phyloP scores from a whole-genome alignment of 1,140 invertebrate species.

The Ditylenchus dipsaci region DNA sequence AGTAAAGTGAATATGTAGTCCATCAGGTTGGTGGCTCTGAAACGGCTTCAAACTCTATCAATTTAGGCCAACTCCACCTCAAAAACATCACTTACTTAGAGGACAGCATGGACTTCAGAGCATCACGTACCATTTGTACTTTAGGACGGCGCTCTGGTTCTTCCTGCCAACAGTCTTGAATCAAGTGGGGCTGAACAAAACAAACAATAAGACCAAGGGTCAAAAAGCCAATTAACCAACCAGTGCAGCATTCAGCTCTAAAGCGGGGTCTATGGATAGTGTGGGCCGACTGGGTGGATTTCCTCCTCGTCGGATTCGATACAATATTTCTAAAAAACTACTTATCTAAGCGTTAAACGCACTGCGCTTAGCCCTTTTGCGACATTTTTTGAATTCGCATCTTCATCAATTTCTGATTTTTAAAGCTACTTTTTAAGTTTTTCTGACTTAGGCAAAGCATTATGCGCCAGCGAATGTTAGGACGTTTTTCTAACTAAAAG shows the following conservation, averaged over 20 bases:
- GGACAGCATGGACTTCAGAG: conserved; percentile 36
- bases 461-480: no score
- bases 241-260: not conserved
- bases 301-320: conserved; percentile 24
- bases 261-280: conserved; percentile 5
- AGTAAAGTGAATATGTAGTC: conserved; percentile 80
- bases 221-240: conserved; percentile 4
- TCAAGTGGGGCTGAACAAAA: conserved; percentile 29
- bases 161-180: conserved; percentile 67
- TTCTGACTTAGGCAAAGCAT: no score
- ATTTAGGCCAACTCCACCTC: not conserved
- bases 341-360: no score
- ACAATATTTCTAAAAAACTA: conserved; percentile 31
- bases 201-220: not conserved
- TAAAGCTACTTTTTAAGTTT: no score
- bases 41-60: conserved; percentile 22
- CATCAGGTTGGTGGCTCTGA: conserved; percentile 74
- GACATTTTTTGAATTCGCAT: no score
- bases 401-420: no score
- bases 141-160: conserved; percentile 79
- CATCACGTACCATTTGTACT: conserved; percentile 71
- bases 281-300: conserved; percentile 14
- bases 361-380: no score
- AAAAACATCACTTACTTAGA: conserved; percentile 15
- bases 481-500: no score